Evolutionary conservation across 2,888 invertebrate species (phyloP).

Genomic region (Laothoe populi): DNA sequence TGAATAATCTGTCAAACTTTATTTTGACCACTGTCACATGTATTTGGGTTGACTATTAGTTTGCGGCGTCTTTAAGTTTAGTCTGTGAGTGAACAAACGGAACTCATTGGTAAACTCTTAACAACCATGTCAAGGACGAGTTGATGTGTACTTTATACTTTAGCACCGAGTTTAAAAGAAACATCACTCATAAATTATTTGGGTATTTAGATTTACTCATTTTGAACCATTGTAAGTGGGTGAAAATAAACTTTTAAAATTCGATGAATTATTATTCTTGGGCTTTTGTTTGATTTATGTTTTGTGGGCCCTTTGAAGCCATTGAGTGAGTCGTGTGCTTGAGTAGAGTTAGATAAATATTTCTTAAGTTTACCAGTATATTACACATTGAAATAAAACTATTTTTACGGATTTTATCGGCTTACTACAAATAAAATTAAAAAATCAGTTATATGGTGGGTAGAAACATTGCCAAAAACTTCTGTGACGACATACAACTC

Average conservation of each 20-base stretch:
- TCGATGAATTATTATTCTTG: not conserved
- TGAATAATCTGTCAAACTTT: no score
- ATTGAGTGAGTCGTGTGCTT: no score
- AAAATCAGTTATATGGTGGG: no score
- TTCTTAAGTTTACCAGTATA: no score
- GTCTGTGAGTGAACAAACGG: not conserved
- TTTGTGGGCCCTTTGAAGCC: not conserved
- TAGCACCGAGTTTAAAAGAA: not conserved
- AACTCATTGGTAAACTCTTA: slow-evolving; percentile 2
- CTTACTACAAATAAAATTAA: no score
- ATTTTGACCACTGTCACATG: no score
- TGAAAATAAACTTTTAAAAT: not conserved
- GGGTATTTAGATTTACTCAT: not conserved
- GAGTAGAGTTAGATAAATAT: no score
- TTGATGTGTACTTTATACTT: slow-evolving; percentile 2
- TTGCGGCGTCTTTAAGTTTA: not conserved
- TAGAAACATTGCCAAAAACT: no score
- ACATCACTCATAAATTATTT: not conserved
- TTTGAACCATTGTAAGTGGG: not conserved
- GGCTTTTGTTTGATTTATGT: not conserved
- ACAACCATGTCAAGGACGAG: slow-evolving; percentile 35
- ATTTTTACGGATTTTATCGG: no score
- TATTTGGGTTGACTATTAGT: no score
- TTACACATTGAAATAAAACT: no score
- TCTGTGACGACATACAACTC: no score